Base-by-base conservation (phyloP, 2,113 vertebrate genomes). In the Zosterops borbonicus region DNA sequence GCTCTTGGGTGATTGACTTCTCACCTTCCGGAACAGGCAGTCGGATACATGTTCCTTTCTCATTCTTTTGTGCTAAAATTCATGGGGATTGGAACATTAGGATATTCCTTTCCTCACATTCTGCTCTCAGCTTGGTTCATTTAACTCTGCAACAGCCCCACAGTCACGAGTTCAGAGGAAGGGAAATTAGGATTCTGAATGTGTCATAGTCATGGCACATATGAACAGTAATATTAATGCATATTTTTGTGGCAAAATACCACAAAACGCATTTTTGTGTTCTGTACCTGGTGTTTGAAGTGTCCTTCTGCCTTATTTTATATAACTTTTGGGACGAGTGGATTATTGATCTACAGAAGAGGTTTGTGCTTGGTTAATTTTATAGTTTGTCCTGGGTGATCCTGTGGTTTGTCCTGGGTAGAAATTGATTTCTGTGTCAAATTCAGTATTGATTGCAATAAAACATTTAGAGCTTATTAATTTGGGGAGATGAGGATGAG, bases 351-450 rank as follows among this genome's bases (percentile, higher is more conserved):
- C 50, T 53, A 9, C 9, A 78, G 60, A 42, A 65, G 73, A 35
- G 53, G 63, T 74, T 92, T 90, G 74, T 70, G 74, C 69, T 84
- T 90, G 42, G 50, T 70, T 90, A 81, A 87, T 90, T 87, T 87
- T 84, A 49, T 27, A 47, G 50, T 81, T 89, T 93, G 85, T 83
- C 71, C 81, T 89, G 53, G 25, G 39, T 49, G 53, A 76, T 71
- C 58, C 55, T 84, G 44, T 55, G 59, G 74, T 77, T 92, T 77
- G 69, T 87, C 64, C 83, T 85, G 65, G 33, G 37, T 90, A 78
- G 92, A 74, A 74, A 74, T 52, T 56, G 69, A 84, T 90, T 74
- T 47, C 29, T 39, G 33, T 74, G 82, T 90, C 91, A 84, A 81
- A 87, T 80, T 89, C 46, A 58, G 10, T 85, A 88, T 70, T 35